Evolutionary conservation across 1,140 invertebrate genomes (phyloP), one percentile per base, ranked within the genome.

Genomic region (Drosophila elegans): DNA sequence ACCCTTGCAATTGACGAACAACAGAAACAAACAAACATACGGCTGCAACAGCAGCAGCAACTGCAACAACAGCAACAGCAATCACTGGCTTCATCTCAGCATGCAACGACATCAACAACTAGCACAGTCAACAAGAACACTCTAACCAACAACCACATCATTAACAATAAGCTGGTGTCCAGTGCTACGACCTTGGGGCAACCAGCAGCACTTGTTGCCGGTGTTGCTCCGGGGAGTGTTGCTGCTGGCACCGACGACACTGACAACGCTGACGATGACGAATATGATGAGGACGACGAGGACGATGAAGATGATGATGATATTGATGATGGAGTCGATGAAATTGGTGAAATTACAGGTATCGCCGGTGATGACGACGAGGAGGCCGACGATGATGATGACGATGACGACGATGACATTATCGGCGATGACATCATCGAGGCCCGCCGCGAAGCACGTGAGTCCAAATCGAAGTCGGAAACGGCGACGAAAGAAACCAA

Each of bases 391-490:
- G 96, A 96, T 38, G 96, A 96, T 52, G 95, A 95, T 72, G 95
- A 96, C 53, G 95, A 95, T 38, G 95, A 94, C 72, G 94, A 95
- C 53, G 95, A 95, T 63, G 94, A 94, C 80, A 93, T 94, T 56
- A 94, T 93, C 72, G 93, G 95, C 73, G 93, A 94, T 57, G 94
- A 96, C 86, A 95, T 96, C 90, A 95, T 95, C 82, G 94, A 94
- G 91, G 94, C 95, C 71, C 94, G 94, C 93, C 93, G 93, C 84
- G 80, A 91, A 91, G 94, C 96, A 96, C 95, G 96, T 96, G 96
- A 96, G 96, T 96, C 96, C 89, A 96, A 96, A 96, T 96, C 96
- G 86, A 96, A 96, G 95, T 94, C 95, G 93, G 92, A 93, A 93
- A 93, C 93, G 90, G 84, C 80, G 82, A 84, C 71, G 69, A 90